Percentiles rank a stretch among this genome's conserved stretches.
Conservation (phyloP, 2,888 invertebrate genomes). For the Mantis religiosa region DNA sequence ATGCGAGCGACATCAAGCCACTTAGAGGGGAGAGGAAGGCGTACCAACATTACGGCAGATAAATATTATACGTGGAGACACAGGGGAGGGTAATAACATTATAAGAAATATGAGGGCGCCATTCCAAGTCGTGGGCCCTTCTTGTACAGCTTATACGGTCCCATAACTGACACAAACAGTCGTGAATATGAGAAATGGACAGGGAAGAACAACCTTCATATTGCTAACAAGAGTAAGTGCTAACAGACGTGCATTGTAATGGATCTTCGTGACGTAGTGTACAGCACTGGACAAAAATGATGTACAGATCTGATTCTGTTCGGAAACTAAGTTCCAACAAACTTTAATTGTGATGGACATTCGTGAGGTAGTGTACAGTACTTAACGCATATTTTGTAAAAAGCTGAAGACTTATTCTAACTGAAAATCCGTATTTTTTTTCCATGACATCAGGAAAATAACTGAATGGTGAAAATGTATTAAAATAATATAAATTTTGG, state of each 20-base stretch:
- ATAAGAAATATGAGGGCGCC: constrained; percentile 10
- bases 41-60: constrained; percentile 2
- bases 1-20: constrained; percentile 4
- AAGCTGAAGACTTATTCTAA: too few species aligned
- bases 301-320: too few species aligned
- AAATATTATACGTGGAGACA: constrained; percentile 14
- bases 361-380: too few species aligned
- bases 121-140: neutral
- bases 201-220: neutral
- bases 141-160: constrained; percentile 7
- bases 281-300: neutral
- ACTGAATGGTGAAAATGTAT: too few species aligned
- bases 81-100: constrained; percentile 12
- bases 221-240: neutral
- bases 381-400: too few species aligned
- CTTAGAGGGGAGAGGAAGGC: neutral
- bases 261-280: neutral
- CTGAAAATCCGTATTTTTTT: too few species aligned
- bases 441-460: too few species aligned
- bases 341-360: too few species aligned
- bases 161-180: constrained; percentile 16
- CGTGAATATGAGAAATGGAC: constrained; percentile 6
- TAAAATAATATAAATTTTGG: too few species aligned
- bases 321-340: neutral
- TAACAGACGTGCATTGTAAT: neutral